Evolutionary conservation across 2,888 invertebrate genomes (phyloP).

Genomic region (Thelaira solivaga): DNA sequence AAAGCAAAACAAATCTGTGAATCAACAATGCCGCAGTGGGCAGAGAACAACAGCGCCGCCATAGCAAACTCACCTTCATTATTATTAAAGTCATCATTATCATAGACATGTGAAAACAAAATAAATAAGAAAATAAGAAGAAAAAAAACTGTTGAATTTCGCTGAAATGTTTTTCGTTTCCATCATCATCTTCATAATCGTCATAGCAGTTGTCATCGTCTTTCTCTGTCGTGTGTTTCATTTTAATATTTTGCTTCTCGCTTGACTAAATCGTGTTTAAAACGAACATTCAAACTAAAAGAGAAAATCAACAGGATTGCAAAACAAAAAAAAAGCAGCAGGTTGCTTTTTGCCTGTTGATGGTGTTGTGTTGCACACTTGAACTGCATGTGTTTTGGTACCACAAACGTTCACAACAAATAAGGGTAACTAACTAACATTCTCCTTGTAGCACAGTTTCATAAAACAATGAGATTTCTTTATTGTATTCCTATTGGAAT

Average conservation of each 20-base stretch:
- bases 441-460: constrained; percentile 50
- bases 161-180: constrained; percentile 21
- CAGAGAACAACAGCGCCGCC: constrained; percentile 18
- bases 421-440: not conserved
- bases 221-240: constrained; percentile 37
- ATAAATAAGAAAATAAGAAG: not conserved
- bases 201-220: constrained; percentile 5
- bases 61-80: constrained; percentile 32
- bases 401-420: not conserved
- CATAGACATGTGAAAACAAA: not conserved
- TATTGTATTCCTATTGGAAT: constrained; percentile 34
- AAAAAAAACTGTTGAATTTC: constrained; percentile 64
- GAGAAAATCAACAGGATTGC: constrained; percentile 27
- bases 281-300: constrained; percentile 18
- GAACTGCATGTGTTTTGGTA: not conserved
- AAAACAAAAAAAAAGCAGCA: constrained; percentile 44
- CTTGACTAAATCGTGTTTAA: constrained; percentile 29
- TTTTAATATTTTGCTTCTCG: constrained; percentile 47
- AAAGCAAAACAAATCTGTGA: constrained; percentile 6
- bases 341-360: constrained; percentile 58
- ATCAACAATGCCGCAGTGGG: constrained; percentile 12
- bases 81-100: constrained; percentile 21
- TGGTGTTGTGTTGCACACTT: constrained; percentile 4
- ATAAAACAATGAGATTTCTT: not conserved
- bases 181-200: constrained; percentile 15